A percentile compares a stretch with the other conserved stretches of the same genome.
Evolutionary conservation across 1,140 invertebrate genomes (phyloP).

Genomic region (Macrocentrus cingulum): DNA sequence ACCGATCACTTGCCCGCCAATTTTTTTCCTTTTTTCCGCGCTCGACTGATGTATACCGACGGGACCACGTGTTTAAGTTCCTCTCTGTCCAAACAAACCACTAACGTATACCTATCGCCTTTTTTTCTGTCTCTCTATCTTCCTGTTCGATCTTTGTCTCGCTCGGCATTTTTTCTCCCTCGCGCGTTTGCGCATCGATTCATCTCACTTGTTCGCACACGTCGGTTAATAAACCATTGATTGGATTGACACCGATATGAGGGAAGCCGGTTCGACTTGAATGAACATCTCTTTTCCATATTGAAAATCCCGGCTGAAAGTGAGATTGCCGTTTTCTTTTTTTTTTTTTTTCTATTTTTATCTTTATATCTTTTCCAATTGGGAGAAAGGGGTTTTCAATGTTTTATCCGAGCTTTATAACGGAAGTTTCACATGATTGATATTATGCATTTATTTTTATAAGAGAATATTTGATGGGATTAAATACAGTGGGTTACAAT

Average conservation of each 20-base stretch:
- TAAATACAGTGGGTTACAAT: too few relatives aligned
- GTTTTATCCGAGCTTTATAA: background rate
- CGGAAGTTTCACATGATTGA: too few relatives aligned
- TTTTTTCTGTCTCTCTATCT: background rate
- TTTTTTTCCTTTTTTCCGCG: slow-evolving; percentile 15
- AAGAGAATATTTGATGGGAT: too few relatives aligned
- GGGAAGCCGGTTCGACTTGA: slow-evolving; percentile 34
- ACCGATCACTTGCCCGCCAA: slow-evolving; percentile 14
- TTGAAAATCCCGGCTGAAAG: background rate
- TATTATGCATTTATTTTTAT: too few relatives aligned
- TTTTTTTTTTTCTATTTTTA: background rate
- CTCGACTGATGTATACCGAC: slow-evolving; percentile 36
- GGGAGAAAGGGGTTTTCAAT: background rate
- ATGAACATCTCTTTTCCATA: slow-evolving; percentile 31
- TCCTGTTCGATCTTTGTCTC: slow-evolving; percentile 10
- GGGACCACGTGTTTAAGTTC: slow-evolving; percentile 46
- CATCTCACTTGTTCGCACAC: slow-evolving; percentile 40
- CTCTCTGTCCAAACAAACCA: slow-evolving; percentile 29
- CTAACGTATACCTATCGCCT: background rate
- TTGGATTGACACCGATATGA: slow-evolving; percentile 54
- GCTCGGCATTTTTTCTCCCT: slow-evolving; percentile 30
- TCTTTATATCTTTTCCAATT: background rate
- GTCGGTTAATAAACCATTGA: slow-evolving; percentile 55
- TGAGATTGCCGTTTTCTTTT: background rate
- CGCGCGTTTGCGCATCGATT: background rate